These are phyloP conservation scores for Alectoris magna DNA, from an alignment of 2,797 vertebrate species.

Conservation along the genomic window DNA sequence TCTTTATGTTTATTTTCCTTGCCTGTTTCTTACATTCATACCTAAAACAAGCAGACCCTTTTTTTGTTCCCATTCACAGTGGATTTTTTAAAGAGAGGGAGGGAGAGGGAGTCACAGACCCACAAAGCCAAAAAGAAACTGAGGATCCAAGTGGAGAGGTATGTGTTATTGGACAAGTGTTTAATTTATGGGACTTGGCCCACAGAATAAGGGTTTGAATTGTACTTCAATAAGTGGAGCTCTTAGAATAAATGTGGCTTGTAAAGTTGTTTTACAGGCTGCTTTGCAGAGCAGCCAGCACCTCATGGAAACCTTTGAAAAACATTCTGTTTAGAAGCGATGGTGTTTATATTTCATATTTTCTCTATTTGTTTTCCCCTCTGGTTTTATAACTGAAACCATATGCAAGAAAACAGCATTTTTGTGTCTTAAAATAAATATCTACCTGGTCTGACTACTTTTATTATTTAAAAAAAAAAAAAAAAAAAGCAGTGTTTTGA, in stretches of 20 bases:
- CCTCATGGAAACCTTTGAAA: slow-evolving; percentile 78
- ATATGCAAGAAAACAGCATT: slow-evolving; percentile 50
- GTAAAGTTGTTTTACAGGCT: slow-evolving; percentile 71
- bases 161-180: slow-evolving; percentile 79
- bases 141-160: slow-evolving; percentile 72
- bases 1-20: slow-evolving; percentile 4
- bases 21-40: slow-evolving; percentile 1
- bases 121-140: slow-evolving; percentile 59
- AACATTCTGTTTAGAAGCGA: slow-evolving; percentile 63
- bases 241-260: slow-evolving; percentile 72
- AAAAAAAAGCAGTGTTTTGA: background rate
- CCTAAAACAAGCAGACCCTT: slow-evolving; percentile 24
- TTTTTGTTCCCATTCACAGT: slow-evolving; percentile 50
- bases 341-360: slow-evolving; percentile 66
- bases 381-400: slow-evolving; percentile 65
- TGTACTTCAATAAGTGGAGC: slow-evolving; percentile 71
- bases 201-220: slow-evolving; percentile 70
- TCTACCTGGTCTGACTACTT: slow-evolving; percentile 36
- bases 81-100: background rate
- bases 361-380: slow-evolving; percentile 65
- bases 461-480: slow-evolving; percentile 14
- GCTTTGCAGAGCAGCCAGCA: slow-evolving; percentile 65
- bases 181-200: slow-evolving; percentile 78
- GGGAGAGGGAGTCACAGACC: background rate
- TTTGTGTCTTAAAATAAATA: slow-evolving; percentile 64